Percentiles rank a stretch among this genome's conserved stretches.
Evolutionary conservation across 2,113 vertebrate genomes (phyloP).

Genomic region (Brachypteracias leptosomus): DNA sequence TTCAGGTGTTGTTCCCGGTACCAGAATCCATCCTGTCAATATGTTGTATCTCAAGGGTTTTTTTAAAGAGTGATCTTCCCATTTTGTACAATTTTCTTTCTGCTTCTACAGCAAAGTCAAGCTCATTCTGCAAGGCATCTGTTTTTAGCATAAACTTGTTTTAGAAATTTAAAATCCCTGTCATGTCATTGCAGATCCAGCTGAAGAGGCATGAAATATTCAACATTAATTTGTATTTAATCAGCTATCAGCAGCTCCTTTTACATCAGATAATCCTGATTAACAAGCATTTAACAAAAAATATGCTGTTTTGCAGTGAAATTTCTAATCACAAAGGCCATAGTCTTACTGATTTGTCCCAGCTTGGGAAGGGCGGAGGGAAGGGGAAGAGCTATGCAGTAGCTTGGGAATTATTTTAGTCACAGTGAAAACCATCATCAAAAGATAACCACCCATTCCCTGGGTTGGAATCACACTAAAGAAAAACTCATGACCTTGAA

Average conservation of each 20-base stretch:
- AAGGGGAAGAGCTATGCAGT: background rate
- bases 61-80: background rate
- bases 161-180: background rate
- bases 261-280: slow-evolving; percentile 3
- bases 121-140: background rate
- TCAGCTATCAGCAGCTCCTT: background rate
- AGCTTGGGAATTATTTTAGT: background rate
- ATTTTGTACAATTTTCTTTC: background rate
- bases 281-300: background rate
- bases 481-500: background rate
- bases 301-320: background rate
- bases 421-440: background rate
- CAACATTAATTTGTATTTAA: background rate
- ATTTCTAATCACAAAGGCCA: background rate
- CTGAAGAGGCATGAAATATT: slow-evolving; percentile 12
- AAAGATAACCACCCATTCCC: background rate
- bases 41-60: background rate
- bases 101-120: background rate
- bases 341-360: background rate
- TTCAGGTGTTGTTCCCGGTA: background rate
- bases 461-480: background rate
- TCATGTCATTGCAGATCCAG: background rate
- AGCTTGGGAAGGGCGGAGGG: background rate
- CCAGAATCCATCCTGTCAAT: background rate
- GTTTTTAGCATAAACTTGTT: background rate